Conservation (phyloP, 2,113 vertebrate genomes). For the Mastomys natalensis region DNA sequence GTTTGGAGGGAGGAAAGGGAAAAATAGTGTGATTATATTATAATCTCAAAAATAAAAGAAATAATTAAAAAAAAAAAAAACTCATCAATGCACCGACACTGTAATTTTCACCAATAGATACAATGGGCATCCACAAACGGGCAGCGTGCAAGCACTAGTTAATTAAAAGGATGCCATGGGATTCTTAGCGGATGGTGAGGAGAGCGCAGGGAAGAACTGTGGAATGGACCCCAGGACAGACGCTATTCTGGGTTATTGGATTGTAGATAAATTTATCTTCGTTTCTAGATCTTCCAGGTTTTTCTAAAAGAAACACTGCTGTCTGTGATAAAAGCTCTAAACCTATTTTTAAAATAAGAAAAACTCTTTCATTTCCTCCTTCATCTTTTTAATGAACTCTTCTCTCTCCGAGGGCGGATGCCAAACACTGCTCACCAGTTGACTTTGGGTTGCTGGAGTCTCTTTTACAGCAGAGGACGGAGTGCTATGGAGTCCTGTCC, state of each 20-base stretch:
- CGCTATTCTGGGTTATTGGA: background rate
- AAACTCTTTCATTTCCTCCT: background rate
- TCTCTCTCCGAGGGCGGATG: background rate
- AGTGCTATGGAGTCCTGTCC: accelerated
- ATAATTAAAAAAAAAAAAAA: background rate
- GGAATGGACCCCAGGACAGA: background rate
- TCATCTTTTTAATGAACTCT: background rate
- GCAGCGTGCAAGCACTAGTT: background rate
- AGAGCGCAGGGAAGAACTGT: background rate
- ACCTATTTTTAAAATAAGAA: constrained; percentile 5
- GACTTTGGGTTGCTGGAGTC: background rate
- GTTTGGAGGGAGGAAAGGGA: background rate
- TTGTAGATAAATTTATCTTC: background rate
- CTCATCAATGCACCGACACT: background rate
- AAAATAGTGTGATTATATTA: background rate
- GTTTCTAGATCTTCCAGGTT: background rate
- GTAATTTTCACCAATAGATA: background rate
- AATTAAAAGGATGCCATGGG: background rate
- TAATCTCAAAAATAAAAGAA: background rate
- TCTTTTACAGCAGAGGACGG: background rate
- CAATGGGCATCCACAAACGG: background rate
- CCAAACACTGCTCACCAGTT: background rate
- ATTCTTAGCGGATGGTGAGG: background rate
- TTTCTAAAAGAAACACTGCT: constrained; percentile 18
- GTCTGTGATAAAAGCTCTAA: background rate